Evolutionary conservation across 2,888 invertebrate genomes (phyloP), one percentile per base, ranked within the genome.

Genomic region (Leucophenga maculata): DNA sequence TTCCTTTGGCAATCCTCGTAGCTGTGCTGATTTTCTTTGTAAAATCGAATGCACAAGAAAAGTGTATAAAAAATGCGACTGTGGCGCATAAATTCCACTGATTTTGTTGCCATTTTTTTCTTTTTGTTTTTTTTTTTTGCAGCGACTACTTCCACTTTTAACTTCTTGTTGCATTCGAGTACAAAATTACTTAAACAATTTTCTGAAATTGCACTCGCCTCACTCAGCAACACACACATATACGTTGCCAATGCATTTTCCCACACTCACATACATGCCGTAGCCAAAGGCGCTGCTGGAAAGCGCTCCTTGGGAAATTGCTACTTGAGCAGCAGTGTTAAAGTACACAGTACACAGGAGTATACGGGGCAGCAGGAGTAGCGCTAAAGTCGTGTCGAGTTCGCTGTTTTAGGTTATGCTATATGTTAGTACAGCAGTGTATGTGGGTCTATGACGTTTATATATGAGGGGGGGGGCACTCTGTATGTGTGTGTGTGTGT

Each of bases 181-280:
- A 82, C 74, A 72, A 84, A 81, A 81, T 81, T 81, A 83, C 83
- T 81, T 81, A 81, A 81, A 84, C 81, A 81, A 83, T 81, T 84
- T 84, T 72, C 72, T 75, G 78, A 80, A 77, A 80, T 82, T 84
- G 79, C 82, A 76, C 84, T 83, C 71, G 80, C 80, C 83, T 74
- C 79, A 83, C 69, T 79, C 84, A 82, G 84, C 80, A 83, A 79
- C 83, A 82, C 52, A 8, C 57, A 78, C 83, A 69, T 57, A 16
- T 60, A 79, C 73, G 50, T 4, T 26, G 26, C 4, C 26, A 26
- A 26, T 26, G 26, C 26, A 3, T 3, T 26, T 3, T 26, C 26
- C 3, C 76, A 72, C 67, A 68, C 68, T 72, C 83, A 73, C 72
- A 69, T 73, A 70, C 67, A 50, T n/a, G 32, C 1, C 65, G 13